These are phyloP conservation scores for Pteria penguin DNA, from an alignment of 2,888 invertebrate species.

Conservation along the genomic window DNA sequence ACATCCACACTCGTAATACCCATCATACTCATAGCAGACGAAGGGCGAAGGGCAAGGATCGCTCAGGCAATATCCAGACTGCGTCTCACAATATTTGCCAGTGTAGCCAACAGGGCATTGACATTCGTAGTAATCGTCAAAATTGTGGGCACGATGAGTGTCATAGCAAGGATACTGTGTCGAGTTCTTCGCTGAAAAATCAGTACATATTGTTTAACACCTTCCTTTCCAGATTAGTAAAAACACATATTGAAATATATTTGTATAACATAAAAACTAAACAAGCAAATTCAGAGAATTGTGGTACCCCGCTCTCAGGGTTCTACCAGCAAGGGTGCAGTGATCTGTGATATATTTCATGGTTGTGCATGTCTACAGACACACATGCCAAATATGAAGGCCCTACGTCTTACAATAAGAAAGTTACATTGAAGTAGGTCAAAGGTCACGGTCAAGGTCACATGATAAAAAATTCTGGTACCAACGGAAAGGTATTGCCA, in stretches of 20 bases:
- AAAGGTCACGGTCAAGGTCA: too few species aligned
- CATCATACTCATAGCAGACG: constrained; percentile 25
- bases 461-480: too few species aligned
- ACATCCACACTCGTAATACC: constrained; percentile 37
- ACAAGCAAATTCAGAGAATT: too few species aligned
- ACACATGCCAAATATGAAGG: too few species aligned
- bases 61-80: constrained; percentile 48
- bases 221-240: background rate
- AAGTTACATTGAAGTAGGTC: too few species aligned
- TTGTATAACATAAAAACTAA: background rate
- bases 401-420: too few species aligned
- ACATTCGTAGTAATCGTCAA: constrained; percentile 51
- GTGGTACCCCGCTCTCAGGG: too few species aligned
- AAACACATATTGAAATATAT: background rate
- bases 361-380: too few species aligned
- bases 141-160: constrained; percentile 36
- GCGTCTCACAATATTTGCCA: constrained; percentile 47
- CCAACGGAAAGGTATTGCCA: too few species aligned
- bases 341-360: too few species aligned
- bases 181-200: constrained; percentile 29
- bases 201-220: background rate
- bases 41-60: constrained; percentile 41
- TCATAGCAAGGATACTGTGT: constrained; percentile 46
- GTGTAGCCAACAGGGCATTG: constrained; percentile 45
- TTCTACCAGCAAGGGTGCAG: too few species aligned